A percentile compares a stretch with the other conserved stretches of the same genome.
phyloP scores from a whole-genome alignment of 2,113 vertebrate genomes.

The Ammodramus savannarum region DNA sequence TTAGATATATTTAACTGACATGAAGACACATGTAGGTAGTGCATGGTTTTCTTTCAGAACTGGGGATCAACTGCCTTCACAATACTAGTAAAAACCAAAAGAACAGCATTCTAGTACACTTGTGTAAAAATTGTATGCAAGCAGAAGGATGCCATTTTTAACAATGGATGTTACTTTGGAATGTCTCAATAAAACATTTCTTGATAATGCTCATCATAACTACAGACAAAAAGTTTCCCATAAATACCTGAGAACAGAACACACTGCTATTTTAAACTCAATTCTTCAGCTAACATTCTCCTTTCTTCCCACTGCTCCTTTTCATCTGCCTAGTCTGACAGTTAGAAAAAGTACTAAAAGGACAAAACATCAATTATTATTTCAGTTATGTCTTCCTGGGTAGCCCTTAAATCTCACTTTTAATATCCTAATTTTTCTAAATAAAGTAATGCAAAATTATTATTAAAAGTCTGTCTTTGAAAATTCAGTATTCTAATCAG shows the following conservation, averaged over 20 bases:
- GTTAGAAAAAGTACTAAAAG: not conserved
- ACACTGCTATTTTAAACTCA: not conserved
- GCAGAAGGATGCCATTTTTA: not conserved
- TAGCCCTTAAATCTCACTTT: not conserved
- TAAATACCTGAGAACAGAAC: not conserved
- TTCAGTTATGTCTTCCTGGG: not conserved
- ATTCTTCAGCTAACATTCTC: not conserved
- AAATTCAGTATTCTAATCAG: not conserved
- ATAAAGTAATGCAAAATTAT: not conserved
- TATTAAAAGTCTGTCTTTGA: not conserved
- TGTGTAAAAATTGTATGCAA: not conserved
- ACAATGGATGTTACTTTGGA: not conserved
- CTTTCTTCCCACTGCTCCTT: not conserved
- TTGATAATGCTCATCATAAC: not conserved
- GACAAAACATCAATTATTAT: not conserved
- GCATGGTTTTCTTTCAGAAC: not conserved
- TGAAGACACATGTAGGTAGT: not conserved
- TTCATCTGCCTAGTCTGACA: not conserved
- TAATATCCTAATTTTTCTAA: not conserved
- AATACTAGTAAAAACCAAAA: not conserved
- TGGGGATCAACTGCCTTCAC: not conserved
- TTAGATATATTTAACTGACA: not conserved
- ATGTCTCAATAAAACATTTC: not conserved
- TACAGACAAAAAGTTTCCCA: not conserved
- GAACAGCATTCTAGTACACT: not conserved